Conservation (phyloP, 2,113 vertebrate species). For the Haemorhous mexicanus region DNA sequence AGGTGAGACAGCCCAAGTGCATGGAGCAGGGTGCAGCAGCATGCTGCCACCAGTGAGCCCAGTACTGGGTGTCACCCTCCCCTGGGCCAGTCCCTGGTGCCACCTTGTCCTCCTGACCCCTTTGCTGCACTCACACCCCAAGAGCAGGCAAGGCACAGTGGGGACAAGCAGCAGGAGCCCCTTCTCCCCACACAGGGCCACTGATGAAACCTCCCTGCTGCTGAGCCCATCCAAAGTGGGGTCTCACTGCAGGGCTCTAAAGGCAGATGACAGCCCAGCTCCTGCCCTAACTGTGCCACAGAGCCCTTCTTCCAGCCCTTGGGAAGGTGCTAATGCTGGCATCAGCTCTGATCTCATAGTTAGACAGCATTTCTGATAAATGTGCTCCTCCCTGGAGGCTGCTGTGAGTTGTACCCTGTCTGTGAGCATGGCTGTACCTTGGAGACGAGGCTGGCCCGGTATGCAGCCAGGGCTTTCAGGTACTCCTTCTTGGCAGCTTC, state of each 20-base stretch:
- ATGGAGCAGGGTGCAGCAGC: background rate
- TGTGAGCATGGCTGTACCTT: conserved; percentile 77
- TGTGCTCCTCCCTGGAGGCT: background rate
- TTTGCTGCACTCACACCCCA: fast-evolving
- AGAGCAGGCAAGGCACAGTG: background rate
- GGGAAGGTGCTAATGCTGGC: background rate
- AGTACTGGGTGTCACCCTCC: background rate
- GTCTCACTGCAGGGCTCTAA: background rate
- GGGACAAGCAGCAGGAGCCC: background rate
- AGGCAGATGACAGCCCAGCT: background rate
- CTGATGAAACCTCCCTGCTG: background rate
- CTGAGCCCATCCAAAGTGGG: background rate
- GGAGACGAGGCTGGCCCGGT: conserved; percentile 98
- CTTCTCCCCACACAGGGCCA: background rate
- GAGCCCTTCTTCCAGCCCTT: background rate
- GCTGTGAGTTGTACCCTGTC: background rate
- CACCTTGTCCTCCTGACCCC: background rate
- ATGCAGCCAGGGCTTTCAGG: conserved; percentile 97
- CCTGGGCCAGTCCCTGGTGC: background rate
- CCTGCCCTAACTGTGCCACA: background rate
- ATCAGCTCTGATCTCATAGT: background rate
- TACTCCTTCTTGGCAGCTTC: conserved; percentile 99
- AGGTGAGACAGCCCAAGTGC: background rate
- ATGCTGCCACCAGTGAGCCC: background rate
- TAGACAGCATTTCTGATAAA: background rate